Base-by-base conservation (phyloP, 2,113 vertebrate species). In the Hippocampus mohnikei region DNA sequence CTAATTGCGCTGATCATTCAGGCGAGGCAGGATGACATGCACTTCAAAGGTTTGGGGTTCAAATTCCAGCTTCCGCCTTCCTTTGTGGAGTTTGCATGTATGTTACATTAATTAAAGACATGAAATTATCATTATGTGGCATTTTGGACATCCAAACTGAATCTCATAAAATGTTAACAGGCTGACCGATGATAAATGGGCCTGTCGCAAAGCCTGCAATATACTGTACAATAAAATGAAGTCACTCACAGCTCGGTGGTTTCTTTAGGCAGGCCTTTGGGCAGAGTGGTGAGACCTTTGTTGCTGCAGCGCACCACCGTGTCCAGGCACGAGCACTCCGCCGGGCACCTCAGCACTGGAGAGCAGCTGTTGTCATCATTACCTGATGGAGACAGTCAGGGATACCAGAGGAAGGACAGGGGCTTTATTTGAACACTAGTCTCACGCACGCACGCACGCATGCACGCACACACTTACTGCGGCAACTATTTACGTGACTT, bases 231-330 rank as follows among this genome's bases (percentile, higher is more conserved):
- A 33, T 16, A 1, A n/a, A 33, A 52, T 65, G 13, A 25, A 20
- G 20, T 50, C 4, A 94, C 97, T 97, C 91, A 98, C 97, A 99
- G 89, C 77, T 99, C 97, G 2, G 96, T 99, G 73, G 97, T 96
- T 62, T 99, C 97, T 85, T 94, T 95, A 37, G 97, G 96, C 52
- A 99, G 95, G 48, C 95, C 95, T 89, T 94, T 98, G 8, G 97
- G 97, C 75, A 99, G 91, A 58, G 85, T 79, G 78, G 92, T 96
- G 18, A 99, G 92, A 41, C 93, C 96, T 84, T 98, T 98, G 89
- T 99, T 99, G 88, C 97, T 99, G 87, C 97, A 99, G 81, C 97
- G 95, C 67, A 99, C 97, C 9, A 99, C 96, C 0, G 96, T 97
- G 89, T 99, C 97, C 86, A 98, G 85, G 73, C 97, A 99, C n/a